Base-by-base conservation (phyloP, 2,888 invertebrate species). In the Campoplex capitator region DNA sequence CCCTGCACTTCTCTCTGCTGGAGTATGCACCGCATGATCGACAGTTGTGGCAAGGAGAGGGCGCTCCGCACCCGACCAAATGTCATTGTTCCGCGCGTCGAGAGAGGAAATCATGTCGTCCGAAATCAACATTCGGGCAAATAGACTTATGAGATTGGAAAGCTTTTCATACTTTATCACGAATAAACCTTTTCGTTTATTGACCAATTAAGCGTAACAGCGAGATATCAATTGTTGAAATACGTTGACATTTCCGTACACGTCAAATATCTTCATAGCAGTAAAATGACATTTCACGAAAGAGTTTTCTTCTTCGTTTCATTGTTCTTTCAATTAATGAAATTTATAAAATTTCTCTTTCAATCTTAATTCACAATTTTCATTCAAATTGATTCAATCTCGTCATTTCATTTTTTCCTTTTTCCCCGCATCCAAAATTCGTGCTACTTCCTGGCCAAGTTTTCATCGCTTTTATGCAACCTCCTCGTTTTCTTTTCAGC, bases 11-110 rank as follows among this genome's bases (percentile, higher is more conserved):
- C 6, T 82, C 6, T 38, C 62, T 77, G 82, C 71, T 70, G 32
- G 78, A 28, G 70, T 70, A 82, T 84, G 82, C 87, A 84, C 75
- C 84, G 84, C 84, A 75, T 82, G 87, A 87, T 87, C 82, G 87
- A 87, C 87, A 87, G 87, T 87, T 87, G 87, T 79, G 78, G 87
- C 65, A 82, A 82, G 45, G 67, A 42, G 82, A 58, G 54, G 67
- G 28, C 35, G 70, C 70, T 28, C 23, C 38, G 23, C 23, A 51
- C 75, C 38, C 65, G 70, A 48, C 84, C 84, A 84, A 87, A 87
- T 81, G 81, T 84, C 84, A 76, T 76, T 84, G 74, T 84, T 70
- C 13, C 42, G 23, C 42, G 23, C 23, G n/a, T 56, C 42, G 32
- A 45, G 68, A 78, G 67, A 38, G 38, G 38, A 70, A 82, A 78